Base-by-base conservation (phyloP, 2,113 vertebrate genomes). In the Microtus ochrogaster region DNA sequence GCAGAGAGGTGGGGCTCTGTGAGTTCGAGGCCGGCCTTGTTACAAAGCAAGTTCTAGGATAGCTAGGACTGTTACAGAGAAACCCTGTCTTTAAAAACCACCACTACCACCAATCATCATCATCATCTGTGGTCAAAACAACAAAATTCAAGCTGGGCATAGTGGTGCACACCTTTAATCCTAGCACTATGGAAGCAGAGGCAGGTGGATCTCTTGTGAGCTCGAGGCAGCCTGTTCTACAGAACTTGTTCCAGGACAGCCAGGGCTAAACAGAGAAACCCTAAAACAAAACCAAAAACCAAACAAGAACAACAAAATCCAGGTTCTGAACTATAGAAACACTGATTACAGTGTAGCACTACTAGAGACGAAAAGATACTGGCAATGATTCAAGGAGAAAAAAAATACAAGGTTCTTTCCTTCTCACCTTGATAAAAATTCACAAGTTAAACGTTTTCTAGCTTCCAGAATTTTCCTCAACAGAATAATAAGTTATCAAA, bases 401-500 rank as follows among this genome's bases (percentile, higher is more conserved):
- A 68, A 68, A 82, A 86, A 36, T 12, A 92, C 11, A 90, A 61
- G 1, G 90, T 41, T 93, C 89, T 52, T 94, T 94, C 63, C 97
- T 94, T 91, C 79, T 96, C 91, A 93, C 39, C 55, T 90, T 87
- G 44, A 91, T 89, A 76, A 91, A 96, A 96, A 86, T 92, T 84
- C 58, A 90, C 88, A 93, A 89, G 58, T 70, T 65, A 39, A 78
- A 95, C 77, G 16, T 92, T 92, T 93, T 94, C 72, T 92, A 97
- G 82, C 76, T 95, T 93, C 73, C 90, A 94, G 91, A 97, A 93
- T 95, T 97, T 97, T 95, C 93, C 84, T 95, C 73, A 96, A 92
- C 12, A 93, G 21, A 36, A 36, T 39, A 93, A 70, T 73, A 89
- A 97, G 26, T 87, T 79, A 95, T 52, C 44, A 52, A 93, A 89